Evolutionary conservation across 2,888 invertebrate species (phyloP), one percentile per base, ranked within the genome.

Genomic region (Mylabris sibirica): DNA sequence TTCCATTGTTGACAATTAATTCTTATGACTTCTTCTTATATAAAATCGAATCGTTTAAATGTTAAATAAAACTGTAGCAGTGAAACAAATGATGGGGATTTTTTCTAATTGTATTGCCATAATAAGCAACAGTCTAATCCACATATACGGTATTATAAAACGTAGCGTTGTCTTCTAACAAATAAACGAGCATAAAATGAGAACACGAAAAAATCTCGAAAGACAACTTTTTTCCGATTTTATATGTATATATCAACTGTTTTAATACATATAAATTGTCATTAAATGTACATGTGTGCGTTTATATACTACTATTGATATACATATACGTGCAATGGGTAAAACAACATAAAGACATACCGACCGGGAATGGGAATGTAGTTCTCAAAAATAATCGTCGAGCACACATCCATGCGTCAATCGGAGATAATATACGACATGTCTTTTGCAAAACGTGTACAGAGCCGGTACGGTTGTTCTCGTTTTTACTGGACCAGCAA

Each of bases 311-410:
- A 30, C 30, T 30, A 30, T 30, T 6, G 30, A 30, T 30, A 30
- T 30, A 30, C 30, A 53, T 22, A 22, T 53, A 22, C 22, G 79
- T 77, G 79, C 75, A 77, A 76, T 78, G 80, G 79, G 24, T 57
- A 57, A 57, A 24, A 5, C 78, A 78, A 78, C 80, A 80, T 80
- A 78, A 81, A 81, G 82, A 81, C 81, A 80, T 81, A 81, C 80
- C 82, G 57, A 57, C 57, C 24, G 24, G 57, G 24, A 78, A 77
- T 77, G 77, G 76, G 82, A 83, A 82, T 82, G 83, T 81, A 79
- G 81, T 80, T 80, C 80, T 82, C 81, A 81, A 83, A 83, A 83
- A 83, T 83, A 80, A 82, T 81, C 81, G 79, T 72, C 72, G 72
- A 74, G 79, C 80, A 79, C 80, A 81, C 81, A 81, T 77, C 78